A percentile compares a stretch with the other conserved stretches of the same genome.
Evolutionary conservation across 2,888 invertebrate species (phyloP).

Genomic region (Idaea biselata): DNA sequence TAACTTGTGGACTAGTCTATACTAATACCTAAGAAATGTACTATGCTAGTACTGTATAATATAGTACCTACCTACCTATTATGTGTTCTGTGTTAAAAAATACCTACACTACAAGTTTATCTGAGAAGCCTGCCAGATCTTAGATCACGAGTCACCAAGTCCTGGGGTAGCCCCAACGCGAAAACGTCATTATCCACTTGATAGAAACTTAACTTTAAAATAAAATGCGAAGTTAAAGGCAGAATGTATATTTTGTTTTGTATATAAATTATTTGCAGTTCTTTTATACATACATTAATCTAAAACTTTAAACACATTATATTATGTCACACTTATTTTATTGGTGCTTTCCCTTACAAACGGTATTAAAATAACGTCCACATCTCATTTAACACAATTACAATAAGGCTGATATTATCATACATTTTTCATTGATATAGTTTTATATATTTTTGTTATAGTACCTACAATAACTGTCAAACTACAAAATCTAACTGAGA

Average conservation of each 20-base stretch:
- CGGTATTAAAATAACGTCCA: conserved; percentile 60
- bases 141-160: too few species aligned
- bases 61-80: too few species aligned
- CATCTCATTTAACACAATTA: conserved; percentile 24
- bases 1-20: too few species aligned
- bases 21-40: too few species aligned
- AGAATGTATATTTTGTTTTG: conserved; percentile 73
- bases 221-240: conserved; percentile 55
- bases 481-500: conserved; percentile 62
- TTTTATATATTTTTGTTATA: neutral
- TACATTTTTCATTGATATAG: conserved; percentile 23
- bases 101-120: too few species aligned
- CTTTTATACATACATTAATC: conserved; percentile 69
- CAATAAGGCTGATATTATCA: conserved; percentile 40
- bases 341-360: conserved; percentile 61
- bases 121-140: too few species aligned
- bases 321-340: conserved; percentile 75
- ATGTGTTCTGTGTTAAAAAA: too few species aligned
- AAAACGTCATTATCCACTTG: neutral
- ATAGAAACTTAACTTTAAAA: conserved; percentile 14
- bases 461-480: conserved; percentile 12
- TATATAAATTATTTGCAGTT: conserved; percentile 77
- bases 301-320: conserved; percentile 61
- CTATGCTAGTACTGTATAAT: too few species aligned
- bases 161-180: too few species aligned